Percentiles rank a stretch among this genome's conserved stretches.
Conservation (phyloP, 2,113 vertebrate species). For the Orientallactaga bullata region DNA sequence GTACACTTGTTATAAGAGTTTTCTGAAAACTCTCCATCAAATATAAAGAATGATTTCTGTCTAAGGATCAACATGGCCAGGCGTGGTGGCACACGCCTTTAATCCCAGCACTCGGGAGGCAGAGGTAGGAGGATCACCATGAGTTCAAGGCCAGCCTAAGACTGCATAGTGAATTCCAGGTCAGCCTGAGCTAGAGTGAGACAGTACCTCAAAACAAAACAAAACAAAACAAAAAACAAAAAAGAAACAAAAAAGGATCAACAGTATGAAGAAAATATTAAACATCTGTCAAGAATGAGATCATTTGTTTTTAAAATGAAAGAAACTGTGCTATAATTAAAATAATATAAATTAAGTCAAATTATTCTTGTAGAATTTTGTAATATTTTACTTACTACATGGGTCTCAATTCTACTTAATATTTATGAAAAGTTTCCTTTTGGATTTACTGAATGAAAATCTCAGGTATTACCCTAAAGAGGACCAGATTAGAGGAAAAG, state of each 20-base stretch:
- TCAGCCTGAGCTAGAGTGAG: too few species aligned
- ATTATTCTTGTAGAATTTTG: slow-evolving; percentile 47
- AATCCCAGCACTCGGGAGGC: too few species aligned
- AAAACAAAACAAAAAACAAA: too few species aligned
- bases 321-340: slow-evolving; percentile 46
- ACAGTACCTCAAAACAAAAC: too few species aligned
- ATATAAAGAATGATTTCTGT: too few species aligned
- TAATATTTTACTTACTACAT: slow-evolving; percentile 54
- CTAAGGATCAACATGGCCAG: too few species aligned
- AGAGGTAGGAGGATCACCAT: too few species aligned
- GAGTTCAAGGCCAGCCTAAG: too few species aligned
- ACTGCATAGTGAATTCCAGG: too few species aligned
- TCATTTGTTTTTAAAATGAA: slow-evolving; percentile 61
- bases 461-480: neutral
- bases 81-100: too few species aligned
- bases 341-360: neutral
- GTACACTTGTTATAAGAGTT: slow-evolving; percentile 36
- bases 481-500: slow-evolving; percentile 18
- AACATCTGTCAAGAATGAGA: slow-evolving; percentile 56
- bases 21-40: slow-evolving; percentile 66
- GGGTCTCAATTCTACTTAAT: slow-evolving; percentile 51
- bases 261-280: slow-evolving; percentile 53
- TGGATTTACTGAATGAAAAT: slow-evolving; percentile 49
- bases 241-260: too few species aligned
- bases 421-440: slow-evolving; percentile 6